Conservation (phyloP, 2,797 vertebrate genomes). For the Mionectes olivaceus region DNA sequence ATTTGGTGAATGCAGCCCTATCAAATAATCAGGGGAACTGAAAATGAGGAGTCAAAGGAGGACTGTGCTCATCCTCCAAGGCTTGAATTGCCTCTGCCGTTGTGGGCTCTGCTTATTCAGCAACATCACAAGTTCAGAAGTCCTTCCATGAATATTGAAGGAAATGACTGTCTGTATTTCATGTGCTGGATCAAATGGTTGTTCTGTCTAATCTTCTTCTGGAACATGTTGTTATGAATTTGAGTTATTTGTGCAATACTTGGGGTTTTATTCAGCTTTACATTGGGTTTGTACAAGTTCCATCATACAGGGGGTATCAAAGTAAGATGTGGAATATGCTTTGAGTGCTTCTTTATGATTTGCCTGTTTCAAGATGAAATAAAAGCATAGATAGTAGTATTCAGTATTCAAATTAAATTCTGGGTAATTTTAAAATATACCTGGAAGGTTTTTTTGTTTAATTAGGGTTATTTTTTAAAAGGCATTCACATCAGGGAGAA, state of each 20-base stretch:
- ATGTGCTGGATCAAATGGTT: background rate
- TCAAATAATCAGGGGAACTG: background rate
- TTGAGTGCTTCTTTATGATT: background rate
- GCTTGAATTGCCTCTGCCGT: background rate
- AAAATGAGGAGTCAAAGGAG: background rate
- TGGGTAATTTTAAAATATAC: background rate
- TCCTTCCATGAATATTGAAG: background rate
- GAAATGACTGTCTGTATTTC: background rate
- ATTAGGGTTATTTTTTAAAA: background rate
- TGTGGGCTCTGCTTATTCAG: fast-evolving
- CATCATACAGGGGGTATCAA: background rate
- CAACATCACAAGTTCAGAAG: background rate
- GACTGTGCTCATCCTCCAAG: background rate
- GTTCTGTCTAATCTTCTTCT: background rate
- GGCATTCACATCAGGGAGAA: fast-evolving
- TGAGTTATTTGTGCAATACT: background rate
- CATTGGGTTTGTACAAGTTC: background rate
- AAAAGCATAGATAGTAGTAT: background rate
- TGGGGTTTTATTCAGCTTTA: background rate
- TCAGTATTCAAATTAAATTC: background rate
- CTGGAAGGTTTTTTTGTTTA: background rate
- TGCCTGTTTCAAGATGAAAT: background rate
- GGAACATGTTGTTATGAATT: background rate
- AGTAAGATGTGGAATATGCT: background rate
- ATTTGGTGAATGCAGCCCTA: background rate